Base-by-base conservation (phyloP, 1,140 invertebrate genomes). In the Dendroctonus ponderosae region DNA sequence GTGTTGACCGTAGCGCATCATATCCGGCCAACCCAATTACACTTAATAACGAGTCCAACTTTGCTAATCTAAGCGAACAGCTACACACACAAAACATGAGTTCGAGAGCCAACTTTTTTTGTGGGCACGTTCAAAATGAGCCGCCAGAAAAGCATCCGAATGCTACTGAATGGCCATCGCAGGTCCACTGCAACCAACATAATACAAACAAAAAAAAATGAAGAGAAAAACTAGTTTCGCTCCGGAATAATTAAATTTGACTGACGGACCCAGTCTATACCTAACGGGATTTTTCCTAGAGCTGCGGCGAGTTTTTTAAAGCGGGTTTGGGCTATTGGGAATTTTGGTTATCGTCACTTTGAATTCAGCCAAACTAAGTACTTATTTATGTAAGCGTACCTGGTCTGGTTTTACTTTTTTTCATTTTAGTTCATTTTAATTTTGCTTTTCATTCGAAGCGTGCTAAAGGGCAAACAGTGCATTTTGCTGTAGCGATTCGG, bases 171-270 rank as follows among this genome's bases (percentile, higher is more conserved):
- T 61, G 65, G 57, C 65, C 65, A 67, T 67, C 65, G 57, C 58
- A 9, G 54, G 54, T 51, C 57, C 65, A 50, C 15, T 61, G 65
- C 65, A 67, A 41, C 57, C 65, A 67, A 61, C 65, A 59, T 67
- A 54, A 67, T 61, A 62, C 49, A 49, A 62, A 52, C 5, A 8
- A 62, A 62, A 48, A 41, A 61, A 61, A 61, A 67, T 14, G 66
- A 53, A 48, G 52, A 67, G 26, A 62, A 68, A 68, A 68, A 68
- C 66, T 68, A 68, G 66, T 68, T 63, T 68, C 48, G 66, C 56
- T 63, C 60, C 53, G 52, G 53, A 68, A 68, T 68, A 68, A 68
- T 68, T 68, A 68, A 68, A 68, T 62, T 68, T 63, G 66, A 68
- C 60, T 68, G 66, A 63, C 66, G 65, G 65, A 42, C 64, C 56